Evolutionary conservation across 2,888 invertebrate species (phyloP).

Genomic region (Miltochrista miniata): DNA sequence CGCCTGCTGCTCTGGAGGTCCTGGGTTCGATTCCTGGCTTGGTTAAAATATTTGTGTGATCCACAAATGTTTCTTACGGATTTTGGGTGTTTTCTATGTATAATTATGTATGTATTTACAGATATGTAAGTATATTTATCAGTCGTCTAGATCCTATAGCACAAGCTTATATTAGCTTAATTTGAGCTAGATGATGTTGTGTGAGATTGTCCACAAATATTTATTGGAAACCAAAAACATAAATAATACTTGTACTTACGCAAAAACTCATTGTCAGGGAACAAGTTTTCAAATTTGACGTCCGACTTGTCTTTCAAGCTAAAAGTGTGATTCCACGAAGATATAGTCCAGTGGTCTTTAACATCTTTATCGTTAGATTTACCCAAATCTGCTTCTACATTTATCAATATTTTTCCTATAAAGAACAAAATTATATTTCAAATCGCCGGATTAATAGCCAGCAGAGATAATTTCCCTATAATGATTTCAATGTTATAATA

Average conservation of each 20-base stretch:
- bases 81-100: too few species aligned
- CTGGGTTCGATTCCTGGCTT: too few species aligned
- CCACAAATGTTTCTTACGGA: too few species aligned
- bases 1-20: too few species aligned
- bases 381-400: slow-evolving; percentile 19
- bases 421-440: neutral
- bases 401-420: slow-evolving; percentile 13
- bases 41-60: too few species aligned
- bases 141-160: too few species aligned
- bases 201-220: neutral
- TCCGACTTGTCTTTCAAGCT: slow-evolving; percentile 48
- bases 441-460: neutral
- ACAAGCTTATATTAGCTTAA: too few species aligned
- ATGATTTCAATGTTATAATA: too few species aligned
- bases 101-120: too few species aligned
- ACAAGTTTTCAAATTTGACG: slow-evolving; percentile 52
- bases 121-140: too few species aligned
- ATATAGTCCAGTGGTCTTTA: slow-evolving; percentile 48
- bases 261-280: slow-evolving; percentile 48
- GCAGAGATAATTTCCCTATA: neutral
- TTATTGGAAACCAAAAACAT: too few species aligned
- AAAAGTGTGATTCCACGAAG: slow-evolving; percentile 42
- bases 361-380: slow-evolving; percentile 42
- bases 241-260: slow-evolving; percentile 49
- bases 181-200: too few species aligned